A percentile compares a stretch with the other conserved stretches of the same genome.
Evolutionary conservation across 2,888 invertebrate species (phyloP).

Genomic region (Drosophila paracracens): DNA sequence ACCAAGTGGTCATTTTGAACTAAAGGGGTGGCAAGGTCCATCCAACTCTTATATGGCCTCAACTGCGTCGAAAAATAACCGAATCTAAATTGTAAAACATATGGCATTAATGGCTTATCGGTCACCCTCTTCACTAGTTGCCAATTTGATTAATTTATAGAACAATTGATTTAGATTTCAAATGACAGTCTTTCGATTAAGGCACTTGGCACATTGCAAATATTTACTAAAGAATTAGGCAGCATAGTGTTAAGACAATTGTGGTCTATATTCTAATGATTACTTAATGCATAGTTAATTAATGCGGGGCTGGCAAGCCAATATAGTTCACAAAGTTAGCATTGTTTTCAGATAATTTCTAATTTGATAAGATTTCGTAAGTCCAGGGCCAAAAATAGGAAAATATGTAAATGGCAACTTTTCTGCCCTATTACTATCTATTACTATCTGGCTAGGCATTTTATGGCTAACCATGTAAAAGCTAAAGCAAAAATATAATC

Average conservation of each 20-base stretch:
- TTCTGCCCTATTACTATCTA: too few species aligned
- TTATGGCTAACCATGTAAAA: neutral
- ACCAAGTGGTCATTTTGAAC: conserved; percentile 65
- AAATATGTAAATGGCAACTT: neutral
- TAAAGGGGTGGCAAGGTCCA: conserved; percentile 35
- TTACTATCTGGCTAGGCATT: neutral
- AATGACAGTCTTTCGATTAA: neutral
- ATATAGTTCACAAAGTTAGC: neutral
- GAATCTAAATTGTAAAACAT: conserved; percentile 39
- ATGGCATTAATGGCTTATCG: conserved; percentile 39
- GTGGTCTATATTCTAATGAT: neutral
- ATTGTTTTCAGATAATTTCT: neutral
- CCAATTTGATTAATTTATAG: conserved; percentile 42
- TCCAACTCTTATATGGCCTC: conserved; percentile 53
- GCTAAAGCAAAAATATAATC: neutral
- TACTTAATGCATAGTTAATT: neutral
- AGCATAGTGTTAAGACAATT: neutral
- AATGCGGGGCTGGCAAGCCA: neutral
- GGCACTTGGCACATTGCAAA: neutral
- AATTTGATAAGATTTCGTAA: neutral
- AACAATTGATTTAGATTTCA: conserved; percentile 12
- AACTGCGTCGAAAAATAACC: conserved; percentile 15
- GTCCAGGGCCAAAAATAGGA: neutral
- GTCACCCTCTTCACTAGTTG: neutral
- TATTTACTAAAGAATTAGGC: neutral